Conservation (phyloP, 2,113 vertebrate genomes). For the Anguilla japonica region DNA sequence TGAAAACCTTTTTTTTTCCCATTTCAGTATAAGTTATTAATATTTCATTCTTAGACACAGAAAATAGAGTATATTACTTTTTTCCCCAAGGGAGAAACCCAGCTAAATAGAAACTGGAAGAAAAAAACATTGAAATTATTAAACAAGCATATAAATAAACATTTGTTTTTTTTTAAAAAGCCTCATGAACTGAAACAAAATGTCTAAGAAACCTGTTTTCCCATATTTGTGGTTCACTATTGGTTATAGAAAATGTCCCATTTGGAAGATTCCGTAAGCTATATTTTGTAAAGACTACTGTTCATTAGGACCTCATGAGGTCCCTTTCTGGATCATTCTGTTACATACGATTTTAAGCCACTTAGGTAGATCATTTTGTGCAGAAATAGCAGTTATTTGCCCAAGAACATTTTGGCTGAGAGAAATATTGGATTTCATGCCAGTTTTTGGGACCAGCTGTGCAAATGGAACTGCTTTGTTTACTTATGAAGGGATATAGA, state of each 20-base stretch:
- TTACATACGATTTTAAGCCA: slow-evolving; percentile 56
- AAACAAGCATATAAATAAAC: slow-evolving; percentile 10
- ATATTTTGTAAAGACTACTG: not conserved
- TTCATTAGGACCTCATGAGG: not conserved
- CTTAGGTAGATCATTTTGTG: slow-evolving; percentile 63
- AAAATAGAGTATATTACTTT: not conserved
- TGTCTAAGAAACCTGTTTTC: not conserved
- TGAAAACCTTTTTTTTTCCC: not conserved
- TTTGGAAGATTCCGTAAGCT: not conserved
- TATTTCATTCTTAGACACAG: slow-evolving; percentile 1
- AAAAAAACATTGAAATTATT: slow-evolving; percentile 13
- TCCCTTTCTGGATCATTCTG: slow-evolving; percentile 31
- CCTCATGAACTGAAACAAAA: not conserved
- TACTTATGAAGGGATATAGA: not conserved
- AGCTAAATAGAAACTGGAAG: not conserved
- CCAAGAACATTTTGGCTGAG: slow-evolving; percentile 16
- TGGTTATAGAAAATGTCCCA: not conserved
- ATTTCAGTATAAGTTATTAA: not conserved
- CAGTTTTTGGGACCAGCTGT: not conserved
- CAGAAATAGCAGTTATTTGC: slow-evolving; percentile 44
- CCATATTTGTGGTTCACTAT: not conserved
- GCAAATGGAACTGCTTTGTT: not conserved
- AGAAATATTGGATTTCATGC: slow-evolving; percentile 10
- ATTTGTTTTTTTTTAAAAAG: not conserved
- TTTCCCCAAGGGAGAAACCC: not conserved